Evolutionary conservation across 92 coral and sea anemone species (phyloP), one percentile per base, ranked within the genome.

Genomic region (Umimayanthus chanpuru): DNA sequence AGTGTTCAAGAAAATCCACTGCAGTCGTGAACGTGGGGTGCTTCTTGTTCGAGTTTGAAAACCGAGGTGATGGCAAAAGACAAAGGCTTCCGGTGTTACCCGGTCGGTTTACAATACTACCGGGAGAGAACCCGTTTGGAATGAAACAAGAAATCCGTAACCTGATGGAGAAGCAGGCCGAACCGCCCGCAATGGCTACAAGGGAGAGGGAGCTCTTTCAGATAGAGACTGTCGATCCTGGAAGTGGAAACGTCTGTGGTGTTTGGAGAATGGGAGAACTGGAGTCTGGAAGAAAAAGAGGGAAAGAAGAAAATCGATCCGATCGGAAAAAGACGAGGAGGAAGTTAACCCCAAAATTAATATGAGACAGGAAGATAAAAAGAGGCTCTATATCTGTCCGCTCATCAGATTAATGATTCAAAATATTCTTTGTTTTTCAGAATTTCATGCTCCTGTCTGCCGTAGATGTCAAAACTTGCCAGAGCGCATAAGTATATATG

Each of bases 1-100:
- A 64, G 39, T 2, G 53, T 16, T 25, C 49, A 20, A 3, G 44
- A 65, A 20, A 21, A 5, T 14, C 14, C 30, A 77, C 73, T 50
- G 85, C 29, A 5, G 88, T 53, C 58, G 88, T 84, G 1, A 71
- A 89, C 20, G 76, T 92, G 2, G 89, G 93, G 21, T 92, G 95
- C 87, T 94, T 94, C 83, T 92, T 94, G 81, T 90, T 90, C 61
- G 93, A 90, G 64, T 93, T 87, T 76, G 90, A 94, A 40, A 75
- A 88, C 12, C 81, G 85, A 36, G 78, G 71, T 39, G n/a, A 50
- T 15, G 76, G n/a, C 26, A 77, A 89, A 21, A 68, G 49, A 11
- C 87, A 71, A 30, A 50, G 16, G 56, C 85, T 90, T 30, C 87
- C 93, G 1, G 94, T 94, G 23, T 83, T 86, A 38, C 53, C 65